A percentile compares a stretch with the other conserved stretches of the same genome.
Evolutionary conservation across 2,888 invertebrate species (phyloP).

Genomic region (Andrena fulva): DNA sequence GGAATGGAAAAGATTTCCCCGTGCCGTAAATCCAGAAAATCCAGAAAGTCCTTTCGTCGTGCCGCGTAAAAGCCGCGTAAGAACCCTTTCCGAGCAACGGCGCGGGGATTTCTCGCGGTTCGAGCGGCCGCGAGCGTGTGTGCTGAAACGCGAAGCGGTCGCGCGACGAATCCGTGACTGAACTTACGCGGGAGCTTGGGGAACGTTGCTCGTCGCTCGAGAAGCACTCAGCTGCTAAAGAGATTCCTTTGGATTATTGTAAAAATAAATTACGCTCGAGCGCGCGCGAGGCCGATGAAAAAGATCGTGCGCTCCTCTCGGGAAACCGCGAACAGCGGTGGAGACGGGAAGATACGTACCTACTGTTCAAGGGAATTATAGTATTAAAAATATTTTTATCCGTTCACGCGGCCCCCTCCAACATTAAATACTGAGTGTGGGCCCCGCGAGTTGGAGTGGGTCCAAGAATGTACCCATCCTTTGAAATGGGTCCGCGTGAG

Average conservation of each 20-base stretch:
- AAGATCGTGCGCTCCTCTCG: not conserved
- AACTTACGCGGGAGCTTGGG: slow-evolving; percentile 40
- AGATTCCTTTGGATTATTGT: slow-evolving; percentile 59
- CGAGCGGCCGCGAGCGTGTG: not conserved
- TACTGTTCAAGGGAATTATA: too few species aligned
- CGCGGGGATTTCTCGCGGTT: slow-evolving; percentile 31
- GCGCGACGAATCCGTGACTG: slow-evolving; percentile 8
- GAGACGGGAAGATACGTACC: too few species aligned
- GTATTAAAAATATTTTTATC: too few species aligned
- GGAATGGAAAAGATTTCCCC: slow-evolving; percentile 29
- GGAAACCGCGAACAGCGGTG: slow-evolving; percentile 1
- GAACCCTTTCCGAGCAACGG: slow-evolving; percentile 38
- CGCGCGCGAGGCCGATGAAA: not conserved
- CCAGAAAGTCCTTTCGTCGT: slow-evolving; percentile 35
- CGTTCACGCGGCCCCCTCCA: too few species aligned
- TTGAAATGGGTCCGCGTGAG: too few species aligned
- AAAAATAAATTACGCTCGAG: slow-evolving; percentile 53
- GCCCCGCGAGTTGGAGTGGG: too few species aligned
- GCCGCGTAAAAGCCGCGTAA: slow-evolving; percentile 45
- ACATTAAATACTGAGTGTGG: too few species aligned
- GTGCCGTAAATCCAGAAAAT: slow-evolving; percentile 53
- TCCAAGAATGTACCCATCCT: too few species aligned
- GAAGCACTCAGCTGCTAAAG: slow-evolving; percentile 37
- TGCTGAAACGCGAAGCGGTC: not conserved
- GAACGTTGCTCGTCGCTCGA: slow-evolving; percentile 27